Evolutionary conservation across 1,140 invertebrate genomes (phyloP).

Genomic region (Cherax quadricarinatus): DNA sequence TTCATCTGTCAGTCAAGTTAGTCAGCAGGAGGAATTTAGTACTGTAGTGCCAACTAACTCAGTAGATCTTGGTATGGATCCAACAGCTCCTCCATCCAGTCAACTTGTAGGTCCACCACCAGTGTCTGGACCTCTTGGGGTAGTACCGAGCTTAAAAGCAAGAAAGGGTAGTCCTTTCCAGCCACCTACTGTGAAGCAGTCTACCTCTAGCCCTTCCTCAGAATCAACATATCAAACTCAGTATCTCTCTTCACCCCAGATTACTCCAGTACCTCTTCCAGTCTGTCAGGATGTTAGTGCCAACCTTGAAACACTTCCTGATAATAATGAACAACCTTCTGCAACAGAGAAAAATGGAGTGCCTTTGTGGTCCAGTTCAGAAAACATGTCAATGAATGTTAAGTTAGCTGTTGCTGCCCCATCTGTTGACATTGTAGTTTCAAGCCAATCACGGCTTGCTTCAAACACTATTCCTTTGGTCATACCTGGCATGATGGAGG

Average conservation of each 20-base stretch:
- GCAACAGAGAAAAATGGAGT: conserved; percentile 1
- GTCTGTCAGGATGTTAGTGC: conserved; percentile 24
- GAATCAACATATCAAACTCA: neutral
- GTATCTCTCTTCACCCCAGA: conserved; percentile 7
- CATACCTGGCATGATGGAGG: conserved; percentile 45
- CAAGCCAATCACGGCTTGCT: neutral
- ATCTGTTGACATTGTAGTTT: neutral
- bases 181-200: conserved; percentile 28
- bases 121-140: conserved; percentile 48
- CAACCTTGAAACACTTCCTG: conserved; percentile 44
- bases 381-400: conserved; percentile 8
- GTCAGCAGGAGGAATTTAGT: neutral
- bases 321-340: conserved; percentile 51
- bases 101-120: conserved; percentile 46
- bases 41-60: neutral
- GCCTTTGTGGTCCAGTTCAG: conserved; percentile 35
- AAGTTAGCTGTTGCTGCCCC: conserved; percentile 62
- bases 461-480: conserved; percentile 52
- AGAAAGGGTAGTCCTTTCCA: conserved; percentile 70
- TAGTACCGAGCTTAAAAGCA: conserved; percentile 41
- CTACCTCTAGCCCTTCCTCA: neutral
- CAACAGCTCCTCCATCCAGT: conserved; percentile 3
- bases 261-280: conserved; percentile 5
- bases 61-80: conserved; percentile 22
- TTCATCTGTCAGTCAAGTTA: neutral